Base-by-base conservation (phyloP, 2,888 invertebrate genomes). In the Diabrotica balteata region DNA sequence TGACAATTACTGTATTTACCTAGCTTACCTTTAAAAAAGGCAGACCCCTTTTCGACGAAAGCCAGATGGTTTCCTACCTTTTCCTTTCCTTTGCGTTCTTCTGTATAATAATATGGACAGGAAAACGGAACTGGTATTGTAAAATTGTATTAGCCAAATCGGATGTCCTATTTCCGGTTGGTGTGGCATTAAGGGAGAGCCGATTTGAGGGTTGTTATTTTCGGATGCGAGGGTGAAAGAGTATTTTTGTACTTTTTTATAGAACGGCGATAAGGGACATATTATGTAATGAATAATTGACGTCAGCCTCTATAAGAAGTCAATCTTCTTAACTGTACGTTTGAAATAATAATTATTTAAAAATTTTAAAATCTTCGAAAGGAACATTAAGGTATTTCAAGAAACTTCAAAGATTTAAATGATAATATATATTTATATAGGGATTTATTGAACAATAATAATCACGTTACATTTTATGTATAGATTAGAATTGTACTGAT, bases 81-180 rank as follows among this genome's bases (percentile, higher is more conserved):
- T 17, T 17, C 50, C 62, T 59, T 58, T 47, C 61, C 64, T 57
- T 57, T 45, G 4, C 47, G 47, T 8, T 47, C 8, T 10, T 44
- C 55, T 44, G 43, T 45, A 11, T n/a, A 54, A n/a, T 54, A 54
- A 17, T 55, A 63, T 69, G 59, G 51, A 64, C 72, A 71, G 72
- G 75, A 74, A 76, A 77, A 73, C 78, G 78, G 78, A 79, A 77
- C 78, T 71, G 68, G 73, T 73, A 77, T 78, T 78, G 78, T 77
- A 76, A 71, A 65, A 63, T 63, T 50, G 63, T 67, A 67, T 72
- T 77, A 72, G 83, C 75, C 75, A 75, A 78, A 78, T 86, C 86
- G 82, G 82, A 82, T 80, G 80, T 82, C 79, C 80, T 81, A 81
- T 81, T 79, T 82, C 82, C 82, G 82, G 80, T 76, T 32, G 55